These are phyloP conservation scores for Celastrina argiolus DNA, from an alignment of 2,888 invertebrate species.

Conservation along the genomic window DNA sequence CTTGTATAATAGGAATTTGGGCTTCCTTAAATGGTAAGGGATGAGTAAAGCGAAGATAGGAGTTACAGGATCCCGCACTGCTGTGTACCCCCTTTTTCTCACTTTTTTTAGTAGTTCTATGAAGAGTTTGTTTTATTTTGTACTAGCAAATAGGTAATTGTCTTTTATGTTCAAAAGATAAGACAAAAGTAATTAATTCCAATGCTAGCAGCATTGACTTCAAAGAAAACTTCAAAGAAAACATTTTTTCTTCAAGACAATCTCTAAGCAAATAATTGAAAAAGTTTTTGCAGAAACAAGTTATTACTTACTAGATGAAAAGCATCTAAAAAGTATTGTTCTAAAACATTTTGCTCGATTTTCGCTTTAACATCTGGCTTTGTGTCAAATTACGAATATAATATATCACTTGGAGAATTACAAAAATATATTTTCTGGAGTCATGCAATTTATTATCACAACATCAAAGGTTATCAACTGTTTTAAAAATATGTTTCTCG, in stretches of 20 bases:
- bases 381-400: neutral
- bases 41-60: too few relatives aligned
- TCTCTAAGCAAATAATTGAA: neutral
- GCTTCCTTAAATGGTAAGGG: too few relatives aligned
- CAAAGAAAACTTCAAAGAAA: slow-evolving; percentile 43
- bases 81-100: too few relatives aligned
- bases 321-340: slow-evolving; percentile 2
- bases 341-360: slow-evolving; percentile 10
- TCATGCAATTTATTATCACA: slow-evolving; percentile 15
- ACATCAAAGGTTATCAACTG: slow-evolving; percentile 19
- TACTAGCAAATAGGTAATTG: neutral
- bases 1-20: too few relatives aligned
- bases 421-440: neutral
- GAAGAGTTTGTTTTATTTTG: neutral
- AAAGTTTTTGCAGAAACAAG: neutral
- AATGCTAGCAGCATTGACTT: too few relatives aligned
- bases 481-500: neutral
- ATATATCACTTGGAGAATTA: neutral
- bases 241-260: slow-evolving; percentile 37
- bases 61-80: too few relatives aligned
- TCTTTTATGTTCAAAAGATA: slow-evolving; percentile 20
- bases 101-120: too few relatives aligned
- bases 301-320: neutral
- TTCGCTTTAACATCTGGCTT: neutral
- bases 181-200: slow-evolving; percentile 32